phyloP scores from a whole-genome alignment of 2,888 invertebrate species.

The Endotricha flammealis region DNA sequence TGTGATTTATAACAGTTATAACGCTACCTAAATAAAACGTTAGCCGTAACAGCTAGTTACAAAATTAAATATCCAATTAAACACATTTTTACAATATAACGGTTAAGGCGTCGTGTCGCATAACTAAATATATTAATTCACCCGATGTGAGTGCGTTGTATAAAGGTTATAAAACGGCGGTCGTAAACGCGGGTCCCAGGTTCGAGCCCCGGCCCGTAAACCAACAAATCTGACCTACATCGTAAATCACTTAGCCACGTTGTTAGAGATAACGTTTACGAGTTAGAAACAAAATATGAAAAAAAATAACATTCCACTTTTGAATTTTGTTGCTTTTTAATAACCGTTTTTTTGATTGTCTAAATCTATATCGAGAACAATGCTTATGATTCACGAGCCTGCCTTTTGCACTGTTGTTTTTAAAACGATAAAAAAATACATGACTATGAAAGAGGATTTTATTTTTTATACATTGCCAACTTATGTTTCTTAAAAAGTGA shows the following conservation, averaged over 20 bases:
- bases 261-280: slow-evolving; percentile 70
- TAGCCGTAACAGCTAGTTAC: slow-evolving; percentile 3
- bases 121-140: slow-evolving; percentile 37
- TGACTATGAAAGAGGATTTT: too few relatives aligned
- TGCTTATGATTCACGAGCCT: too few relatives aligned
- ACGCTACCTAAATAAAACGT: not conserved
- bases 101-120: slow-evolving; percentile 27
- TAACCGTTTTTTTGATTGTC: slow-evolving; percentile 22
- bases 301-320: slow-evolving; percentile 22
- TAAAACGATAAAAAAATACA: too few relatives aligned
- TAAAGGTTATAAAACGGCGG: slow-evolving; percentile 61
- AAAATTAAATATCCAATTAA: slow-evolving; percentile 4
- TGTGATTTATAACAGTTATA: too few relatives aligned
- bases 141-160: slow-evolving; percentile 37
- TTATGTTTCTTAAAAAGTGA: too few relatives aligned
- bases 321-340: slow-evolving; percentile 30
- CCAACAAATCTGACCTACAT: slow-evolving; percentile 75
- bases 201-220: slow-evolving; percentile 63
- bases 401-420: too few relatives aligned
- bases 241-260: slow-evolving; percentile 76
- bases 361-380: slow-evolving; percentile 6
- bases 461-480: too few relatives aligned
- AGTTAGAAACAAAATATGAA: slow-evolving; percentile 54
- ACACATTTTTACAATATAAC: slow-evolving; percentile 18
- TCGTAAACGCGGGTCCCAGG: slow-evolving; percentile 66